phyloP scores from a whole-genome alignment of 2,888 invertebrate genomes.

The Blastobasis adustella region DNA sequence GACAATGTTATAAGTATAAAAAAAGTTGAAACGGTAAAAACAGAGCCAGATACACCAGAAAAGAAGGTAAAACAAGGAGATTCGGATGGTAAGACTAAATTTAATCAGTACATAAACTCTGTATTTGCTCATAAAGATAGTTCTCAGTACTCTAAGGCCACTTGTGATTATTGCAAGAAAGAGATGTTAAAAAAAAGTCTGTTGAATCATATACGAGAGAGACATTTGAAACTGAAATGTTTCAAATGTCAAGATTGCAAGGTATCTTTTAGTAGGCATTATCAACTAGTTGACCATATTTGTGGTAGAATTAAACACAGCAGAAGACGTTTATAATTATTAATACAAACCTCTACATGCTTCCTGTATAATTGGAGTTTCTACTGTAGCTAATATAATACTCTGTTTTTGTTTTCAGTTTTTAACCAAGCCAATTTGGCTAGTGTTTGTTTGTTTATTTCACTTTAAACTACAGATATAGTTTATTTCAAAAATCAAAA shows the following conservation, averaged over 20 bases:
- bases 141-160: conserved; percentile 40
- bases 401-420: too few relatives aligned
- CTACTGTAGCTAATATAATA: too few relatives aligned
- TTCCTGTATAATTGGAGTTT: too few relatives aligned
- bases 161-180: conserved; percentile 55
- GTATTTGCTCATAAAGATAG: conserved; percentile 30
- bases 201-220: conserved; percentile 42
- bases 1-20: conserved; percentile 42
- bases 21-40: conserved; percentile 13
- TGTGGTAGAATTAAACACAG: conserved; percentile 27
- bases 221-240: conserved; percentile 40
- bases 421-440: too few relatives aligned
- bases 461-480: too few relatives aligned
- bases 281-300: conserved; percentile 39
- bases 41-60: conserved; percentile 1
- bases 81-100: conserved; percentile 10
- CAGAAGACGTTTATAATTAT: conserved; percentile 7
- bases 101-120: conserved; percentile 24
- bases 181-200: conserved; percentile 59
- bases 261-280: conserved; percentile 34
- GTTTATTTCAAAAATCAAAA: too few relatives aligned
- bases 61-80: neutral
- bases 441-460: too few relatives aligned
- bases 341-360: neutral
- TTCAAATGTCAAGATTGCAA: conserved; percentile 39